phyloP scores from a whole-genome alignment of 2,888 invertebrate species.

The Pyrgus malvae region DNA sequence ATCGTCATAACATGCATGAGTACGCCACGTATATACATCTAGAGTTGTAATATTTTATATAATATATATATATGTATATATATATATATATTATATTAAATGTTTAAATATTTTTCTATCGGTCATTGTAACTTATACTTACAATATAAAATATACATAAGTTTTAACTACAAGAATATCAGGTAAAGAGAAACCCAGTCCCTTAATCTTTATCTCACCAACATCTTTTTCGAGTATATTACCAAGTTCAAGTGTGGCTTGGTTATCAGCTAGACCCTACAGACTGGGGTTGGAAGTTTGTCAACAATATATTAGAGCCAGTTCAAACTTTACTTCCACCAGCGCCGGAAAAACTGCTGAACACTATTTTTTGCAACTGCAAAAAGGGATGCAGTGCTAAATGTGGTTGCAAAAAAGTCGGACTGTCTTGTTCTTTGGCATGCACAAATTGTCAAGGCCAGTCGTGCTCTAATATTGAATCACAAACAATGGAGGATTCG shows the following conservation, averaged over 20 bases:
- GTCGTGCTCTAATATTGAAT: slow-evolving; percentile 37
- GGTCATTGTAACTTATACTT: slow-evolving; percentile 21
- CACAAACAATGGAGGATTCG: slow-evolving; percentile 31
- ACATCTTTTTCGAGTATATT: slow-evolving; percentile 34
- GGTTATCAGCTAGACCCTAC: slow-evolving; percentile 35
- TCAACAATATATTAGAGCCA: slow-evolving; percentile 16
- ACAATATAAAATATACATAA: slow-evolving; percentile 28
- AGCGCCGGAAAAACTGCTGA: slow-evolving; percentile 34
- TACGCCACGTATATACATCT: too few species aligned
- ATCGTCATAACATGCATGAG: not conserved
- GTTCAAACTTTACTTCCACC: slow-evolving; percentile 32
- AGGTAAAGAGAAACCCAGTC: slow-evolving; percentile 11
- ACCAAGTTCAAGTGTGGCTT: slow-evolving; percentile 37
- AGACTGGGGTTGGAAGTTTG: slow-evolving; percentile 35
- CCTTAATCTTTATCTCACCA: slow-evolving; percentile 14
- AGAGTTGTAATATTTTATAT: too few species aligned
- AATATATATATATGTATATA: too few species aligned
- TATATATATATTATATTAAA: not conserved
- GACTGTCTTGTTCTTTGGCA: slow-evolving; percentile 37
- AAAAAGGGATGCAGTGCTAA: slow-evolving; percentile 34
- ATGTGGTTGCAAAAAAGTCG: slow-evolving; percentile 37
- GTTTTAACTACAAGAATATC: slow-evolving; percentile 24
- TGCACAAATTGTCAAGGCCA: slow-evolving; percentile 36
- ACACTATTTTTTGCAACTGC: slow-evolving; percentile 36
- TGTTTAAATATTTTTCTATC: slow-evolving; percentile 11